Percentiles rank a stretch among this genome's conserved stretches.
These are phyloP conservation scores for Malthinus flaveolus DNA, from an alignment of 2,888 invertebrate genomes.

Conservation along the genomic window DNA sequence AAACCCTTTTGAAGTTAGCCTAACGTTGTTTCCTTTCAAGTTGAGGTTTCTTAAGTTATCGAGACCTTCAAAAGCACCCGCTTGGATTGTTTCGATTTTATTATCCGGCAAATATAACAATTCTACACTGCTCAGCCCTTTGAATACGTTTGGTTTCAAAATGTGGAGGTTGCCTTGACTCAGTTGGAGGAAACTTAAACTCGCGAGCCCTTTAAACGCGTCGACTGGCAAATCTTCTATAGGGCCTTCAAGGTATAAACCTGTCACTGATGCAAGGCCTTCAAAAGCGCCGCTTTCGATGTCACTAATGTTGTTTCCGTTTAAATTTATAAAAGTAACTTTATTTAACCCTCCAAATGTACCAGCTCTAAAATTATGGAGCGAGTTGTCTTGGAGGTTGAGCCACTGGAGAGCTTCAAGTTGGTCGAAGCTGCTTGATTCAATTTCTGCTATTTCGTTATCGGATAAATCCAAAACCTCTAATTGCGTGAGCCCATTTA, in stretches of 20 bases:
- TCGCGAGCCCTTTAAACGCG: background rate
- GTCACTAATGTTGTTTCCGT: background rate
- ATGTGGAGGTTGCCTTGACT: background rate
- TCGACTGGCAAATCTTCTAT: background rate
- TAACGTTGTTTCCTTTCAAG: background rate
- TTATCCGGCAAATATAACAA: background rate
- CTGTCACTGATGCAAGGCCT: background rate
- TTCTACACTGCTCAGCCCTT: background rate
- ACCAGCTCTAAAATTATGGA: background rate
- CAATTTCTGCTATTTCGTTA: background rate
- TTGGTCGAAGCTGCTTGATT: background rate
- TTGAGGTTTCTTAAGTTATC: background rate
- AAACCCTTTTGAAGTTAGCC: background rate
- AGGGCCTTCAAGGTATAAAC: background rate
- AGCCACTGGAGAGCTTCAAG: background rate
- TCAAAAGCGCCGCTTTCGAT: background rate
- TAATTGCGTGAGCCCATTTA: background rate
- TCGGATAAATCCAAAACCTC: background rate
- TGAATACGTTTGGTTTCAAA: background rate
- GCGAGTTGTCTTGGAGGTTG: background rate
- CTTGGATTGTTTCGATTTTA: background rate
- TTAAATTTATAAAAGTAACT: background rate
- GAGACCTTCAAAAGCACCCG: background rate
- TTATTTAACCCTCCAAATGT: background rate
- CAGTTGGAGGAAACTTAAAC: background rate